These are phyloP conservation scores for Syrrhaptes paradoxus DNA, from an alignment of 2,113 vertebrate species.

Conservation along the genomic window DNA sequence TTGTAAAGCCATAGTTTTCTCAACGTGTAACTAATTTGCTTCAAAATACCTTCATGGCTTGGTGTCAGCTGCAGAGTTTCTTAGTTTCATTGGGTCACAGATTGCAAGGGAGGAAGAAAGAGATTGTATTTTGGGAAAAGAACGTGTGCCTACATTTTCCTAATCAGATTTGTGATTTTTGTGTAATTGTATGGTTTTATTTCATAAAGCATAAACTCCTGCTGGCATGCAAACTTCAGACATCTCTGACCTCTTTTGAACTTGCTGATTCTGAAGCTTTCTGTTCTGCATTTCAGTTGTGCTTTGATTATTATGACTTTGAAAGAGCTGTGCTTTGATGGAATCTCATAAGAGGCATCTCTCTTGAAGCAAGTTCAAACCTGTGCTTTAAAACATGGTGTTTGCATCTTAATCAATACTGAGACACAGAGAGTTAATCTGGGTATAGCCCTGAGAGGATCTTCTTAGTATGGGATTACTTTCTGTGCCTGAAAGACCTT, in stretches of 20 bases:
- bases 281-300: neutral
- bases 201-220: neutral
- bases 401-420: slow-evolving; percentile 15
- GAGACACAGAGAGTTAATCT: neutral
- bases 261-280: neutral
- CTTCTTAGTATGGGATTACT: neutral
- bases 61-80: neutral
- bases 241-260: slow-evolving; percentile 12
- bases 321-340: neutral
- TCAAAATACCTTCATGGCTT: neutral
- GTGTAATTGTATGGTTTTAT: neutral
- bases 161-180: neutral
- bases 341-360: neutral
- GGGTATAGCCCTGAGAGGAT: neutral
- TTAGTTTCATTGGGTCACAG: neutral
- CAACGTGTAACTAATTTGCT: neutral
- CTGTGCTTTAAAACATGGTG: neutral
- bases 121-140: neutral
- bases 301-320: neutral
- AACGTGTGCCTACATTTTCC: neutral
- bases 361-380: slow-evolving; percentile 42
- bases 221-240: neutral
- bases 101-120: neutral
- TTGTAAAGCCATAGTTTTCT: neutral
- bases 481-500: neutral